Evolutionary conservation across 2,797 vertebrate genomes (phyloP), one percentile per base, ranked within the genome.

Genomic region (Trachurus trachurus): DNA sequence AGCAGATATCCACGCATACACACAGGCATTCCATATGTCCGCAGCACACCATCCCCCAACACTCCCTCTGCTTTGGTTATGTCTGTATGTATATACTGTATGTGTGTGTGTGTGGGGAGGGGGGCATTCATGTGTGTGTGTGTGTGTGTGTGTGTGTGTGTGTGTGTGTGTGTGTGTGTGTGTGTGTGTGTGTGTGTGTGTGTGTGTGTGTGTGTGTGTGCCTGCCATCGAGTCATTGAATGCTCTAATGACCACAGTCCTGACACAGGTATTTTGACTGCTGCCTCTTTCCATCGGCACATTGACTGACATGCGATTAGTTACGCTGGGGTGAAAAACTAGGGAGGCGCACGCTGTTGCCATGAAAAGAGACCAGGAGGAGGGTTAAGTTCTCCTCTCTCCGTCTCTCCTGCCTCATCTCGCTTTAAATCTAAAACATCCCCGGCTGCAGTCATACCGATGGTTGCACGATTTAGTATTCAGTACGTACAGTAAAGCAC

Each of bases 241-340:
- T 88, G 89, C 89, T 90, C 86, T 91, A 92, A 92, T 90, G 90
- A 89, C 88, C 90, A 82, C 90, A 82, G 85, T 84, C 87, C 90
- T 92, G 90, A 93, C 90, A 87, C 92, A 93, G 87, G 92, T 92
- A 90, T 94, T 92, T 93, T 91, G 92, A 92, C 91, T 90, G 90
- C 90, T 93, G 92, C 89, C 92, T 91, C 88, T 93, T 93, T 93
- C 86, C 82, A 92, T 94, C 70, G 85, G 82, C 88, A 90, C 90
- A 90, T 84, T 92, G 93, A 93, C 82, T 91, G 92, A 92, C 93
- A 86, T 78, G 88, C 76, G 87, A 94, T 95, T 94, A 93, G 93
- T 89, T 89, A 92, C 87, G 86, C 82, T 66, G 83, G 78, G 71
- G 53, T 80, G 70, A 76, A 86, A 90, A 90, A 80, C 61, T 57